Evolutionary conservation across 2,113 vertebrate genomes (phyloP), one percentile per base, ranked within the genome.

Genomic region (rabbit (Oryctolagus cuniculus)): DNA sequence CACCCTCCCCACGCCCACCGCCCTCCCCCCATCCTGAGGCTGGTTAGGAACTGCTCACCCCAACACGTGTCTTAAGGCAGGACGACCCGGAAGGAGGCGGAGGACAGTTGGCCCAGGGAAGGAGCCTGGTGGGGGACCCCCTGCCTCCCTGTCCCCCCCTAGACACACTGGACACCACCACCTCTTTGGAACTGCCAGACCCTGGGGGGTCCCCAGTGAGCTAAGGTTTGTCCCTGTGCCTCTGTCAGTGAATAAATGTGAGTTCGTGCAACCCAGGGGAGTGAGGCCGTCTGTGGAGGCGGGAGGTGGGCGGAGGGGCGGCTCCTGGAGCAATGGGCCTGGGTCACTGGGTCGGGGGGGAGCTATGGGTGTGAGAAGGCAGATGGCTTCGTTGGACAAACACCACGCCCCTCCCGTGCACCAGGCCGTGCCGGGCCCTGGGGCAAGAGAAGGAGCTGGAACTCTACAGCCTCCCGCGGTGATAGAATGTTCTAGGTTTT

Each of bases 241-340:
- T 72, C 72, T 95, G 93, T 94, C 93, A 92, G 95, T 97, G 97
- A 98, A 98, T 98, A 98, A 98, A 98, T 94, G 95, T 97, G 96
- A 95, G 94, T 96, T 91, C 6, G 72, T 97, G 97, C 72, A 70
- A 74, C 21, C 9, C 10, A 12, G 4, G 29, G 58, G 87, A 87
- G 78, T 89, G 78, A 72, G 64, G 64, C 88, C 80, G 36, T 96
- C 70, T 97, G 64, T 94, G 77, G 17, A n/a, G 44, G 81, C 49
- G 66, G 55, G 58, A 63, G 69, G 19, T 27, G 12, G 38, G 49
- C 8, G 0, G 9, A 7, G 38, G 83, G 55, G 36, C 0, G 49
- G 82, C 78, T 66, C 72, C 66, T 2, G 61, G 55, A 44, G 44
- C 44, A 44, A 44, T 44, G 44, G 44, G 44, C 44, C 44, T 7